These are phyloP conservation scores for Chrysomela aeneicollis DNA, from an alignment of 2,888 invertebrate genomes.

Conservation along the genomic window DNA sequence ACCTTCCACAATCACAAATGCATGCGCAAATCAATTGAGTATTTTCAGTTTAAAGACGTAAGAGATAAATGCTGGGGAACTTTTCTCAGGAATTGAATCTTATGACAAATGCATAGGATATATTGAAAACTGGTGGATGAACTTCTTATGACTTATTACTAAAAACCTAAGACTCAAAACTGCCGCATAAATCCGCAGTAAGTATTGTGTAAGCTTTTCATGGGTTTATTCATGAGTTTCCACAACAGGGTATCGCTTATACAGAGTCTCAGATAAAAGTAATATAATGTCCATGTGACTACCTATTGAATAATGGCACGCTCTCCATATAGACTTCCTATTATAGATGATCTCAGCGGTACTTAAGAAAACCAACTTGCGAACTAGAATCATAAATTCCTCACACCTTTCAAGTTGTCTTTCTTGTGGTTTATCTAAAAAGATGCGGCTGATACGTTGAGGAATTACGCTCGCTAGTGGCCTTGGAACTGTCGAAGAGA, in stretches of 20 bases:
- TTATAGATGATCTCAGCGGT: slow-evolving; percentile 18
- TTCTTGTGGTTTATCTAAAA: slow-evolving; percentile 53
- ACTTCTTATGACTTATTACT: too few species aligned
- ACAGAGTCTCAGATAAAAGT: neutral
- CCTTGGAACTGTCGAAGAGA: slow-evolving; percentile 54
- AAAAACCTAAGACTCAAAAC: too few species aligned
- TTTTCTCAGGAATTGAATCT: too few species aligned
- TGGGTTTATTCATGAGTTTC: neutral
- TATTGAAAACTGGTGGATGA: too few species aligned
- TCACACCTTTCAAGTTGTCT: slow-evolving; percentile 55
- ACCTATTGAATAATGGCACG: neutral
- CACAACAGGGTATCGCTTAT: neutral
- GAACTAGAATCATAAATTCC: slow-evolving; percentile 55
- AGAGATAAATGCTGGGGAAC: too few species aligned
- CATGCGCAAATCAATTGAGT: too few species aligned
- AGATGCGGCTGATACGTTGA: slow-evolving; percentile 55
- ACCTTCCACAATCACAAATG: too few species aligned
- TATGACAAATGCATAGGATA: too few species aligned
- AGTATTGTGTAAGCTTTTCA: too few species aligned
- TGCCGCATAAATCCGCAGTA: too few species aligned
- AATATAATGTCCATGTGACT: neutral
- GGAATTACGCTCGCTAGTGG: slow-evolving; percentile 55
- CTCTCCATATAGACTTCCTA: neutral
- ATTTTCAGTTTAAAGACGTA: too few species aligned
- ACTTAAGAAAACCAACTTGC: slow-evolving; percentile 48